A percentile compares a stretch with the other conserved stretches of the same genome.
Evolutionary conservation across 2,888 invertebrate species (phyloP).

Genomic region (Mechanitis messenoides): DNA sequence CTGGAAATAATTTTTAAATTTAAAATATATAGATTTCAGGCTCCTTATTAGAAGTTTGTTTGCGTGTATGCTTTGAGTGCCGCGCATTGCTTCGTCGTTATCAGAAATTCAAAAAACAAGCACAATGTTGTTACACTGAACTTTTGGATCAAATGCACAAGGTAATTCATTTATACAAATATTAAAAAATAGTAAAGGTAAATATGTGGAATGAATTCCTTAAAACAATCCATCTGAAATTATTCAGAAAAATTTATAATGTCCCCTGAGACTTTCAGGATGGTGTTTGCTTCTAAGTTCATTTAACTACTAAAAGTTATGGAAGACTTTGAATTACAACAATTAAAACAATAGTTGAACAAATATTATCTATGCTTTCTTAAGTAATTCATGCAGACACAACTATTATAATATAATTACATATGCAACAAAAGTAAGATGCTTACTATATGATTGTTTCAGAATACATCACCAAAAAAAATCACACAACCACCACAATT

Average conservation of each 20-base stretch:
- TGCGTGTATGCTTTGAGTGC: conserved; percentile 61
- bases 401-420: too few relatives aligned
- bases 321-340: too few relatives aligned
- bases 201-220: too few relatives aligned
- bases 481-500: neutral
- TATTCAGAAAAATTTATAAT: too few relatives aligned
- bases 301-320: too few relatives aligned
- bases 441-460: neutral
- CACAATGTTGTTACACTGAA: conserved; percentile 41
- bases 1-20: neutral
- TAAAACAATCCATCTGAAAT: too few relatives aligned
- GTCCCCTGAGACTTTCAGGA: too few relatives aligned
- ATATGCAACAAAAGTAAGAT: too few relatives aligned
- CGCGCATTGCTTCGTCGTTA: conserved; percentile 40
- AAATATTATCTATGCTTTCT: too few relatives aligned
- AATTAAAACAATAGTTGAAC: too few relatives aligned
- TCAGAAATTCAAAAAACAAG: conserved; percentile 45
- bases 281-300: too few relatives aligned
- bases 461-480: conserved; percentile 14
- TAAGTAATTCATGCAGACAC: too few relatives aligned
- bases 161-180: conserved; percentile 24
- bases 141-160: conserved; percentile 38
- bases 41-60: conserved; percentile 32
- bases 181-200: neutral
- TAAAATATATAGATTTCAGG: conserved; percentile 35